These are phyloP conservation scores for Myripristis jacobus DNA, from an alignment of 2,797 vertebrate species.

Conservation along the genomic window DNA sequence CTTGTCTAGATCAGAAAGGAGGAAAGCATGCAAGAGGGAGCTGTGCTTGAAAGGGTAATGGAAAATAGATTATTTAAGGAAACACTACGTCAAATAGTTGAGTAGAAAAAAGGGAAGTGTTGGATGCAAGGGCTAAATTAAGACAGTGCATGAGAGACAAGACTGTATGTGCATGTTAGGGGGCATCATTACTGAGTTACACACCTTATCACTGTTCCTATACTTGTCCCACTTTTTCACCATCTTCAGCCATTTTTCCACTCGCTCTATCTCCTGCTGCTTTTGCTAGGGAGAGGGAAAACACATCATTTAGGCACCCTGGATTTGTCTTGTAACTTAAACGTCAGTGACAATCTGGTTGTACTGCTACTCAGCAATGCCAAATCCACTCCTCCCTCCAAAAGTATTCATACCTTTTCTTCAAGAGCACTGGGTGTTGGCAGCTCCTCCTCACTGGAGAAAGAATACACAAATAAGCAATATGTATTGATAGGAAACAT, in stretches of 20 bases:
- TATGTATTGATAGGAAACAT: neutral
- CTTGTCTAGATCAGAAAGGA: constrained; percentile 28
- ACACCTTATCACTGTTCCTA: constrained; percentile 88
- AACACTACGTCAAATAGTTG: constrained; percentile 41
- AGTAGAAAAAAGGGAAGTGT: constrained; percentile 19
- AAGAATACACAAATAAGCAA: constrained; percentile 38
- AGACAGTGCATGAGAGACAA: neutral
- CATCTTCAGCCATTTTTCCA: constrained; percentile 94
- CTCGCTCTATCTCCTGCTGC: constrained; percentile 88
- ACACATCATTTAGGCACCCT: constrained; percentile 13
- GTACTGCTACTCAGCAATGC: neutral
- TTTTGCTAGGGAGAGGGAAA: constrained; percentile 84
- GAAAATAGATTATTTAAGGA: constrained; percentile 57
- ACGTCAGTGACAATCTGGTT: constrained; percentile 14
- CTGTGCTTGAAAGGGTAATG: constrained; percentile 48
- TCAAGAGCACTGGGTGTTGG: constrained; percentile 86
- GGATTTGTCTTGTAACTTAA: neutral
- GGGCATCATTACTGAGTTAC: neutral
- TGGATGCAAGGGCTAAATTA: constrained; percentile 10
- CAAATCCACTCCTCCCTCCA: no score
- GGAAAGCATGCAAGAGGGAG: constrained; percentile 7
- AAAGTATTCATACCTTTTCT: constrained; percentile 85
- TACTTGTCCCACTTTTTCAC: constrained; percentile 92
- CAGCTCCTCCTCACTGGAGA: constrained; percentile 88
- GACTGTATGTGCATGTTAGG: neutral